A percentile compares a stretch with the other conserved stretches of the same genome.
Evolutionary conservation across 2,113 vertebrate genomes (phyloP).

Genomic region (Oriolus oriolus): DNA sequence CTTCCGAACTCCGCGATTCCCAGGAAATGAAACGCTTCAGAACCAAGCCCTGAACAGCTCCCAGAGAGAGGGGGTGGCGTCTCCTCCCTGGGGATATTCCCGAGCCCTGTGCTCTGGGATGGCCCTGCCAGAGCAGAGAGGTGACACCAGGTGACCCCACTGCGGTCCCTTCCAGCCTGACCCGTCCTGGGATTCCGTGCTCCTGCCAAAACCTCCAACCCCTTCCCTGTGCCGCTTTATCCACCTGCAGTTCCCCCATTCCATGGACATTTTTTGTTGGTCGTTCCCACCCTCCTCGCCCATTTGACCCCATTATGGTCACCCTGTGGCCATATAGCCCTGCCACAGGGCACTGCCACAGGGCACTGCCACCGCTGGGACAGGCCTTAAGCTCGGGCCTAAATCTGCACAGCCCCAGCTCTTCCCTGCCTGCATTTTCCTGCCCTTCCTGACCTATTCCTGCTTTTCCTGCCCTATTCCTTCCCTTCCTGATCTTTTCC

Average conservation of each 20-base stretch:
- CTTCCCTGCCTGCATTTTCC: neutral
- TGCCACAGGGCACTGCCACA: too few relatives aligned
- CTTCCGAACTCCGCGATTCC: neutral
- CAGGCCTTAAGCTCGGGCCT: neutral
- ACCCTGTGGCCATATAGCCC: neutral
- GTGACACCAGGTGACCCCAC: neutral
- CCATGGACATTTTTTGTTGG: neutral
- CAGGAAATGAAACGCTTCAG: neutral
- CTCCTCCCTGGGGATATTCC: neutral
- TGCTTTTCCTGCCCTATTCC: neutral
- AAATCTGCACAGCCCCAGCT: too few relatives aligned
- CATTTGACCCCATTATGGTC: neutral
- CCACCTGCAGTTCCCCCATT: neutral
- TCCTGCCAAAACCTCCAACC: neutral
- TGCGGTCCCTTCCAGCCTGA: neutral
- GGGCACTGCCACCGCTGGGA: neutral
- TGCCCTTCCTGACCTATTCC: neutral
- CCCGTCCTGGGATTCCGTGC: neutral
- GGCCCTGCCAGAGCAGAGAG: neutral
- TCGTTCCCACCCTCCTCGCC: neutral
- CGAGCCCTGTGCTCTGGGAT: neutral
- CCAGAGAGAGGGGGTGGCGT: neutral
- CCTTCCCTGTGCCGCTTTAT: neutral
- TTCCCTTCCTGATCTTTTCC: neutral
- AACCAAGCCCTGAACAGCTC: neutral